These are phyloP conservation scores for Ichneumoninae sp. DNA, from an alignment of 2,888 invertebrate species.

Conservation along the genomic window DNA sequence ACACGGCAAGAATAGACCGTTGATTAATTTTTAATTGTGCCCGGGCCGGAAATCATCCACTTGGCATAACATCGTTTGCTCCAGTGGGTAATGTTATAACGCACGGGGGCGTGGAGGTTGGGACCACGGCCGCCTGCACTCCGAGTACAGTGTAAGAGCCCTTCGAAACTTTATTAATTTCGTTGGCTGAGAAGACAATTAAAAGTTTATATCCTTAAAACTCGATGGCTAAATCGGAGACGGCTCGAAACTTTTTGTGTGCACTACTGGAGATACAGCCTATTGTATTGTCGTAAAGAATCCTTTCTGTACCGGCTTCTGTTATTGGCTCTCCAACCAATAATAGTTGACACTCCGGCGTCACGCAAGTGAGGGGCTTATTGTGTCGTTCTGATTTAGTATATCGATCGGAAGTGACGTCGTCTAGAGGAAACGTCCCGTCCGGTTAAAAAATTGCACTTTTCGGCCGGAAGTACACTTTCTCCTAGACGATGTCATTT, in stretches of 20 bases:
- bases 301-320: neutral
- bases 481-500: too few relatives aligned
- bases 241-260: slow-evolving; percentile 5
- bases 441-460: too few relatives aligned
- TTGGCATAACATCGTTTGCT: neutral
- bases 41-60: too few relatives aligned
- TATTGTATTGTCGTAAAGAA: neutral
- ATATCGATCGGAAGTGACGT: too few relatives aligned
- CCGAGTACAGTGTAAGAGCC: neutral
- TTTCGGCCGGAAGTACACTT: too few relatives aligned
- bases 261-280: neutral
- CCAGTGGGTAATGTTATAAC: slow-evolving; percentile 21
- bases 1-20: too few relatives aligned
- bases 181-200: slow-evolving; percentile 47
- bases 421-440: too few relatives aligned
- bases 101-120: neutral
- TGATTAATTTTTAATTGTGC: too few relatives aligned
- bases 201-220: slow-evolving; percentile 45
- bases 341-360: neutral
- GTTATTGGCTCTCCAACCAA: neutral
- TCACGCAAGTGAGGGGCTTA: neutral
- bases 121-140: slow-evolving; percentile 1
- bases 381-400: neutral
- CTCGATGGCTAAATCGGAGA: slow-evolving; percentile 22
- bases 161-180: slow-evolving; percentile 53